phyloP scores from a whole-genome alignment of 2,797 vertebrate genomes.

The Danio choprae region DNA sequence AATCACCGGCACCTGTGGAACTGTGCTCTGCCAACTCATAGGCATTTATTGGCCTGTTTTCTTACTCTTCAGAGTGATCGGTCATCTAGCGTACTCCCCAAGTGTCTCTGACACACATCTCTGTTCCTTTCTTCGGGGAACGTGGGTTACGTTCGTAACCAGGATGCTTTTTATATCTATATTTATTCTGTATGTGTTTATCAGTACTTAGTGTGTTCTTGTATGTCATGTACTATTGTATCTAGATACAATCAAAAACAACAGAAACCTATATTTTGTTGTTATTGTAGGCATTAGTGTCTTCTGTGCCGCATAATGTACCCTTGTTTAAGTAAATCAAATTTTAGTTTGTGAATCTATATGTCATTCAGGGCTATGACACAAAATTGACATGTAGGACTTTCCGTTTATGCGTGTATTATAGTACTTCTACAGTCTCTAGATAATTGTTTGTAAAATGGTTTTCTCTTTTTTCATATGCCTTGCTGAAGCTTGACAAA shows the following conservation, averaged over 20 bases:
- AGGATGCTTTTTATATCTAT: too few relatives aligned
- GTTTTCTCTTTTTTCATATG: constrained; percentile 41
- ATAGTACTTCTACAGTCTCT: neutral
- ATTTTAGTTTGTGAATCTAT: constrained; percentile 27
- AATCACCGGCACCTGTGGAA: too few relatives aligned
- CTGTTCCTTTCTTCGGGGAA: too few relatives aligned
- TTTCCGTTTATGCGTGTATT: constrained; percentile 26
- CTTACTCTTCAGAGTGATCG: too few relatives aligned
- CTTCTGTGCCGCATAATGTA: neutral
- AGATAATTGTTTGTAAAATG: constrained; percentile 58
- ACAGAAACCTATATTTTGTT: neutral
- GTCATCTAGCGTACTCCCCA: too few relatives aligned
- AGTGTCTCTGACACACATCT: too few relatives aligned
- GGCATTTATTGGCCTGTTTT: too few relatives aligned
- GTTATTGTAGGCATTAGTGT: neutral
- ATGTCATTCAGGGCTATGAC: constrained; percentile 28
- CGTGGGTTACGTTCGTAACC: too few relatives aligned
- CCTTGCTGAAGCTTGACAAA: constrained; percentile 54
- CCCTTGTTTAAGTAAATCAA: constrained; percentile 8
- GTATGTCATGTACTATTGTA: neutral
- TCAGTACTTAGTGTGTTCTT: neutral
- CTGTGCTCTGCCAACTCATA: too few relatives aligned
- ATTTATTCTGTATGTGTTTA: too few relatives aligned
- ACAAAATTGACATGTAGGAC: constrained; percentile 32
- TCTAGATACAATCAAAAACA: neutral